A percentile compares a stretch with the other conserved stretches of the same genome.
Conservation (phyloP, 1,140 invertebrate genomes). For the Acarapis woodi region DNA sequence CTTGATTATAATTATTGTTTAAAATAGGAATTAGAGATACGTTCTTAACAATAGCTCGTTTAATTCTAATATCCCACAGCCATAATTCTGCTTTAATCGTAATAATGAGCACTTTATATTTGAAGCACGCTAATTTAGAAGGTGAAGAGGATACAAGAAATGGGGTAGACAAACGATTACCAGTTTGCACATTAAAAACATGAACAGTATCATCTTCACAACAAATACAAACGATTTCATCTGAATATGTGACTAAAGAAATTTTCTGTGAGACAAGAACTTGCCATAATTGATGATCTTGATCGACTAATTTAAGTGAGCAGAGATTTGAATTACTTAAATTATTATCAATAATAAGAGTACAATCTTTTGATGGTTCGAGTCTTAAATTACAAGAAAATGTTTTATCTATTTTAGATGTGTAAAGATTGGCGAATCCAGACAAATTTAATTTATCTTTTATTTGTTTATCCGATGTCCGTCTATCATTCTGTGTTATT, state of each 20-base stretch:
- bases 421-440: too few species aligned
- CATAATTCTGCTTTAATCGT: conserved; percentile 11
- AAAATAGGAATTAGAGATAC: conserved; percentile 17
- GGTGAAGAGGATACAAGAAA: conserved; percentile 27
- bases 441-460: too few species aligned
- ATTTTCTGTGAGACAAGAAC: conserved; percentile 6
- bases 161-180: conserved; percentile 27
- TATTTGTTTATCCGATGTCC: too few species aligned
- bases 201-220: conserved; percentile 34
- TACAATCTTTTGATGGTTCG: background rate
- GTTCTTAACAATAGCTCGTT: conserved; percentile 15
- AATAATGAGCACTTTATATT: conserved; percentile 17
- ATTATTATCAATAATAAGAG: conserved; percentile 17
- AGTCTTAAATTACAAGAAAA: too few species aligned
- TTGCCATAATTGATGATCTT: conserved; percentile 6
- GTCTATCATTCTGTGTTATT: too few species aligned
- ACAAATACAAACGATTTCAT: conserved; percentile 25
- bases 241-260: conserved; percentile 7
- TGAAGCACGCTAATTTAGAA: conserved; percentile 14
- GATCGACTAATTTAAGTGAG: background rate
- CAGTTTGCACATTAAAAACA: conserved; percentile 25
- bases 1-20: conserved; percentile 10
- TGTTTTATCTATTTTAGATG: too few species aligned
- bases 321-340: conserved; percentile 7
- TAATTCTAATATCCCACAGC: conserved; percentile 14